Conservation (phyloP, 2,888 invertebrate genomes). For the Copidosoma aretas region DNA sequence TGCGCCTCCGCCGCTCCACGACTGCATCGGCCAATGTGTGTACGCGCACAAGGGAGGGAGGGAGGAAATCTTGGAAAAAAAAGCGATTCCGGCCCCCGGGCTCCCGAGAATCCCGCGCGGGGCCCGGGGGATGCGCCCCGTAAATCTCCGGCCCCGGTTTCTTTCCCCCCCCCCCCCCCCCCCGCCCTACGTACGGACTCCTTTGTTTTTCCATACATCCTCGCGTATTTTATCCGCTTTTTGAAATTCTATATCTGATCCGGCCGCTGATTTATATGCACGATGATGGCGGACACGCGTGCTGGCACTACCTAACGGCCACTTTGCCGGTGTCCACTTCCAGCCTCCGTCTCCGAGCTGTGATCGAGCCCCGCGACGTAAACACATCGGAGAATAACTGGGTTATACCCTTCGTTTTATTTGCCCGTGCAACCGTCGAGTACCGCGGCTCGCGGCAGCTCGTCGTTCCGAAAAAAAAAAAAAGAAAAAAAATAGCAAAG, state of each 20-base stretch:
- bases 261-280: slow-evolving; percentile 61
- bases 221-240: slow-evolving; percentile 59
- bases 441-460: too few species aligned
- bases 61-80: slow-evolving; percentile 11
- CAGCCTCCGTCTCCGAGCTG: slow-evolving; percentile 50
- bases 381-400: slow-evolving; percentile 63
- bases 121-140: slow-evolving; percentile 25
- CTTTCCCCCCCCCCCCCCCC: slow-evolving; percentile 13
- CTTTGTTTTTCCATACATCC: slow-evolving; percentile 55
- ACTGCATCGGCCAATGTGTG: not conserved
- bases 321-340: slow-evolving; percentile 26
- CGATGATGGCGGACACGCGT: slow-evolving; percentile 61
- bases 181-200: slow-evolving; percentile 12
- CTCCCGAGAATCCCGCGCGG: slow-evolving; percentile 44
- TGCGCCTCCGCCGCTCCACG: not conserved
- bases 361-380: slow-evolving; percentile 51
- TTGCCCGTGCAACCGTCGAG: slow-evolving; percentile 47
- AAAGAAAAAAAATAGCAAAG: too few species aligned
- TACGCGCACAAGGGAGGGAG: not conserved
- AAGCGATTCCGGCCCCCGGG: slow-evolving; percentile 9
- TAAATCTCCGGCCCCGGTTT: slow-evolving; percentile 42
- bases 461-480: slow-evolving; percentile 12
- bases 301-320: slow-evolving; percentile 60
- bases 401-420: slow-evolving; percentile 62
- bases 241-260: slow-evolving; percentile 61